Percentiles rank a stretch among this genome's conserved stretches.
These are phyloP conservation scores for Moxostoma hubbsi DNA, from an alignment of 2,797 vertebrate species.

Conservation along the genomic window DNA sequence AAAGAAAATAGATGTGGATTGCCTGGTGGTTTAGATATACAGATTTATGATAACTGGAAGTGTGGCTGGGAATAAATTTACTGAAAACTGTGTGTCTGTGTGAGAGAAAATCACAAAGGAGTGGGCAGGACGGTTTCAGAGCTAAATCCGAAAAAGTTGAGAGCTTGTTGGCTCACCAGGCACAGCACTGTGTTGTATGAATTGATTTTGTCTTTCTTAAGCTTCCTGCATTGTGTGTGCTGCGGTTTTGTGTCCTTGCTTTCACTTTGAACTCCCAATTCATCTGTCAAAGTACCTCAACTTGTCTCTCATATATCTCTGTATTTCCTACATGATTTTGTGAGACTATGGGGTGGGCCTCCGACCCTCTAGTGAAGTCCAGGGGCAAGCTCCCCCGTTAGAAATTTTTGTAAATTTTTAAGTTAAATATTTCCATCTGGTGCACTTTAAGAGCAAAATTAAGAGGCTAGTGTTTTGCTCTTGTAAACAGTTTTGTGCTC, in stretches of 20 bases:
- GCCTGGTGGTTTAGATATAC: conserved; percentile 81
- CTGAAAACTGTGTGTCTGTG: conserved; percentile 26
- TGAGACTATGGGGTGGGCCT: too few relatives aligned
- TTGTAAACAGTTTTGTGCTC: too few relatives aligned
- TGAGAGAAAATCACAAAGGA: conserved; percentile 52
- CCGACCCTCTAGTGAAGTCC: too few relatives aligned
- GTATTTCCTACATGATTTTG: too few relatives aligned
- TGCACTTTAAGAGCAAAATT: too few relatives aligned
- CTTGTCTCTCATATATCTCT: conserved; percentile 68
- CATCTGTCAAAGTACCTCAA: conserved; percentile 68
- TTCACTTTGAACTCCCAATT: conserved; percentile 78
- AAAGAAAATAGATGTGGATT: conserved; percentile 80
- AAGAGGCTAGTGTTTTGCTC: too few relatives aligned
- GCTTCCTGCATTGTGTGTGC: conserved; percentile 63
- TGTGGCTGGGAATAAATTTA: conserved; percentile 67
- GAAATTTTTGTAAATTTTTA: too few relatives aligned
- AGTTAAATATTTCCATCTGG: too few relatives aligned
- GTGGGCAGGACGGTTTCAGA: conserved; percentile 61
- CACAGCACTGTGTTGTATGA: conserved; percentile 67
- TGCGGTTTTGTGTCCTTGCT: conserved; percentile 73
- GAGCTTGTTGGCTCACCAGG: conserved; percentile 59
- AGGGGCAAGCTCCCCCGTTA: too few relatives aligned
- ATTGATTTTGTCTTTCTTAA: conserved; percentile 71
- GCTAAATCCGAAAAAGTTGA: conserved; percentile 64
- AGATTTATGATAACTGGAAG: conserved; percentile 81